Percentiles rank a stretch among this genome's conserved stretches.
phyloP scores from a whole-genome alignment of 2,797 vertebrate species.

The Austrolebias charrua region DNA sequence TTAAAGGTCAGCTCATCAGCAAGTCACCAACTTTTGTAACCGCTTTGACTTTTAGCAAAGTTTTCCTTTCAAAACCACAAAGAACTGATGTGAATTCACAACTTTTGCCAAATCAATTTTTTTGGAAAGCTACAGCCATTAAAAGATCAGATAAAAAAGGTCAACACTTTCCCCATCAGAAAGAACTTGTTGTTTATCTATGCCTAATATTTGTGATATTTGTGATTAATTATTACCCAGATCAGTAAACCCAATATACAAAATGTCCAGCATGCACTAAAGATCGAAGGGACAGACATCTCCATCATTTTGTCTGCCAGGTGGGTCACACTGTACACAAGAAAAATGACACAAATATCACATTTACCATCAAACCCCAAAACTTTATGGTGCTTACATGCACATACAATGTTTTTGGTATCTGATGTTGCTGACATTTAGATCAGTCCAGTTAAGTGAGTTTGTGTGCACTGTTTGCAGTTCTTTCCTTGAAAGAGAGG shows the following conservation, averaged over 20 bases:
- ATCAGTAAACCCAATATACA: constrained; percentile 88
- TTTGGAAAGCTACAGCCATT: no score
- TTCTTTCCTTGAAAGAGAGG: constrained; percentile 91
- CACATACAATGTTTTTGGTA: no score
- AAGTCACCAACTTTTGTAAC: background rate
- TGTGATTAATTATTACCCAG: constrained; percentile 73
- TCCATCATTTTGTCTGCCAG: constrained; percentile 90
- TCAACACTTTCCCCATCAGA: no score
- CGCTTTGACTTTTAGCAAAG: background rate
- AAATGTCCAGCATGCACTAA: constrained; percentile 85
- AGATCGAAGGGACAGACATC: constrained; percentile 86
- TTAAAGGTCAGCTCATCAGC: constrained; percentile 86
- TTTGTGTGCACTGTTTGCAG: constrained; percentile 66
- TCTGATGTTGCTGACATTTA: no score
- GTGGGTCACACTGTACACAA: constrained; percentile 64
- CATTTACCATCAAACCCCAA: no score
- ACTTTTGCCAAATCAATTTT: no score
- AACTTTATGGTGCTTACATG: background rate
- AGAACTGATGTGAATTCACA: background rate
- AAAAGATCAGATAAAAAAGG: no score
- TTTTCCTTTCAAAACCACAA: background rate
- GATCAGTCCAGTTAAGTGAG: background rate
- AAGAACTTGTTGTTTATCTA: background rate
- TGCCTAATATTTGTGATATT: background rate
- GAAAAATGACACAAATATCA: background rate